These are phyloP conservation scores for Coenobita brevimanus DNA, from an alignment of 1,140 invertebrate species.

Conservation along the genomic window DNA sequence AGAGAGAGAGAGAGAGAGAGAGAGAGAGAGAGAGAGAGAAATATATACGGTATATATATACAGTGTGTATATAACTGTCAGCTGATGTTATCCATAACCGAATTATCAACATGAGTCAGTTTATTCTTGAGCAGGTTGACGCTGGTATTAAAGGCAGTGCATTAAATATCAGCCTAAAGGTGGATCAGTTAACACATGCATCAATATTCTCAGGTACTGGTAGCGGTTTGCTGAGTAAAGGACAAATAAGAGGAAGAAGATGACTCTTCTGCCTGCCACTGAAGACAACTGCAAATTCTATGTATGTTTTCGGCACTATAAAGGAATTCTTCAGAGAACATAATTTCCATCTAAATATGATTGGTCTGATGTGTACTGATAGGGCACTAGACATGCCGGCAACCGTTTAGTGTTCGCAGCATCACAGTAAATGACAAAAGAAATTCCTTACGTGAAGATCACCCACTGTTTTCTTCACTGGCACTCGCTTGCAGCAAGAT, in stretches of 20 bases:
- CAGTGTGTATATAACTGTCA: no score
- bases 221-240: conserved; percentile 8
- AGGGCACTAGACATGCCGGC: conserved; percentile 31
- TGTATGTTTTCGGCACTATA: conserved; percentile 15
- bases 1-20: no score
- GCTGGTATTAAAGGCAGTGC: conserved; percentile 24
- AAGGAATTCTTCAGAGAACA: conserved; percentile 22
- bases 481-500: conserved; percentile 11
- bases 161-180: conserved; percentile 21
- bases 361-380: conserved; percentile 28
- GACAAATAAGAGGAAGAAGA: conserved; percentile 16
- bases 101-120: conserved; percentile 30
- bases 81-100: conserved; percentile 33
- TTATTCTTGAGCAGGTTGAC: conserved; percentile 20
- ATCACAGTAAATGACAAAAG: conserved; percentile 12
- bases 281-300: conserved; percentile 21
- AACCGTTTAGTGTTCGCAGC: neutral
- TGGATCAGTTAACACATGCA: conserved; percentile 10
- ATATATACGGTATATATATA: no score
- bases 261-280: conserved; percentile 22
- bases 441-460: conserved; percentile 35
- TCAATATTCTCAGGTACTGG: conserved; percentile 15
- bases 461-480: no score
- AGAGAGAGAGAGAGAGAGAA: no score
- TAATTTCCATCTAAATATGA: neutral